Base-by-base conservation (phyloP, 2,113 vertebrate genomes). In the Phylloscopus whistleri region DNA sequence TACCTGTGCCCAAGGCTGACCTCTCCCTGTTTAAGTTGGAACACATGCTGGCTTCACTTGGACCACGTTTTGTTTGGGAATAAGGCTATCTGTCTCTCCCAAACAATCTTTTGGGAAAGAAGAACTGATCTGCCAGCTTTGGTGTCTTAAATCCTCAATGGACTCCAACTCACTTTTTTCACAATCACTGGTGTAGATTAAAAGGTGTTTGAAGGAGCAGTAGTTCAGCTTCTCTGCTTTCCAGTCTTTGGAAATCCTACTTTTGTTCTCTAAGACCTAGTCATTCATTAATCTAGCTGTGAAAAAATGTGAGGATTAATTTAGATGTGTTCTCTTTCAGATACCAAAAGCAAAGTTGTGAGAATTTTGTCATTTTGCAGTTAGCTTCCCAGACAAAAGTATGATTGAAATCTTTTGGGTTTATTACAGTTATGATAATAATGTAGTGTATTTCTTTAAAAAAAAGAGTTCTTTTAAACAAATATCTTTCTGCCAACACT, bases 371-470 rank as follows among this genome's bases (percentile, higher is more conserved):
- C 51, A 84, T 88, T 94, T 94, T 44, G 59, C 24, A 78, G 48
- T 87, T 84, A 62, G 53, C 39, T 94, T 69, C 49, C 19, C 66
- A 82, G 49, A 64, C 46, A 52, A 87, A 93, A 70, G 20, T 30
- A 60, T 59, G 35, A 90, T 74, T 84, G 15, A 63, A 82, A 74
- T 89, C 0, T 48, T 56, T 92, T 44, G n/a, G 26, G 6, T 21
- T 96, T 46, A 70, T 74, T 86, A 70, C 8, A 84, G 22, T 75
- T 95, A 76, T 55, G 55, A 72, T 94, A 90, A 60, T 62, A 87
- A n/a, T 28, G 9, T 48, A 70, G 16, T 69, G 27, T 67, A 4
- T 56, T 94, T 80, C 28, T n/a, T 72, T 35, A 9, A 35, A 70
- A 14, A 14, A 41, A 63, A 60, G 1, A 43, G 62, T 44, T 84